Evolutionary conservation across 2,888 invertebrate species (phyloP), one percentile per base, ranked within the genome.

Genomic region (Polymixis lichenea): DNA sequence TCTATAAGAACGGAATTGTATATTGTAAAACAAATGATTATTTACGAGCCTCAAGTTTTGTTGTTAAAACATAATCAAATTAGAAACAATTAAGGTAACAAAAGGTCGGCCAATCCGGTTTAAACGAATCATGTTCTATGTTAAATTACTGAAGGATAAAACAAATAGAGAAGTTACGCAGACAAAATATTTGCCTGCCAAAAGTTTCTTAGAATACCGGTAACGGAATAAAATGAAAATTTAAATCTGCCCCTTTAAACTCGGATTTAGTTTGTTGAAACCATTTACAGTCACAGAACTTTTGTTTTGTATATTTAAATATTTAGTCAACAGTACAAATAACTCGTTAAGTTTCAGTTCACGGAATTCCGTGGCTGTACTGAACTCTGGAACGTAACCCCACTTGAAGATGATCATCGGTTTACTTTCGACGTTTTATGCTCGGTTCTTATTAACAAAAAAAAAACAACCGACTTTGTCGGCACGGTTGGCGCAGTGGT

Each of bases 111-210:
- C 85, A 74, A 75, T 79, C 72, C 64, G 28, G 77, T 82, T 72
- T 72, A 78, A 81, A 53, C 64, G 67, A 87, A 83, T 82, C 78
- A 28, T 65, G 73, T 83, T 87, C 80, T 66, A 75, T 69, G 75
- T 81, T 83, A 77, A 86, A 83, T 88, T 82, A 75, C 68, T 85
- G 77, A 89, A 81, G 86, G 89, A 86, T 89, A 89, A 89, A 84
- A 86, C 85, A 91, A 91, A 92, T 87, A 87, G 82, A 83, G 81
- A 90, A 92, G 88, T 91, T 91, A 86, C 83, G 86, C 85, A 80
- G 84, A 88, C 89, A 91, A 92, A 92, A 93, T 93, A 93, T 94
- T 94, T 92, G 87, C 78, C 75, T 75, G 82, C 77, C 78, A 75
- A 84, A 93, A 92, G 86, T 91, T 93, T 87, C 67, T 66, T 79